Conservation (phyloP, 2,113 vertebrate genomes). For the Callorhinus ursinus region DNA sequence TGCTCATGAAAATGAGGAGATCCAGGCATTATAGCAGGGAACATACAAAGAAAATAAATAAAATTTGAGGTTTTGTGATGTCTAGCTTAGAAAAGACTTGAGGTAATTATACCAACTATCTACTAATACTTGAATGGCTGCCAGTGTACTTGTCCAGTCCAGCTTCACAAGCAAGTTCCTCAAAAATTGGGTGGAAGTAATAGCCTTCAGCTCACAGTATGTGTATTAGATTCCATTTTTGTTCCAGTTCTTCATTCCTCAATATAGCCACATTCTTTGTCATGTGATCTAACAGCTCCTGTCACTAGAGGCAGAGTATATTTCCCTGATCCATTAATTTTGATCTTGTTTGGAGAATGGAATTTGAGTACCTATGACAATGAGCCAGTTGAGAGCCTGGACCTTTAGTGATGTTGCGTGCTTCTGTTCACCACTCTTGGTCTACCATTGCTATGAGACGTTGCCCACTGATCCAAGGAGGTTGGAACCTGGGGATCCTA, state of each 20-base stretch:
- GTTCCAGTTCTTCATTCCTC: background rate
- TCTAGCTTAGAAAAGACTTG: background rate
- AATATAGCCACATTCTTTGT: background rate
- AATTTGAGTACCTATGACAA: background rate
- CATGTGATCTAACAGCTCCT: background rate
- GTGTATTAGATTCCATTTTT: background rate
- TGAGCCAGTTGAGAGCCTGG: background rate
- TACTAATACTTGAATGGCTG: conserved; percentile 1
- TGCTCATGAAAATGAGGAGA: background rate
- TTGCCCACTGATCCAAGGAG: background rate
- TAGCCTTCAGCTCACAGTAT: background rate
- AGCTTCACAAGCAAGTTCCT: background rate
- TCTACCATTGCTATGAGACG: background rate
- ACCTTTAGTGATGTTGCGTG: background rate
- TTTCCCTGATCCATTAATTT: background rate
- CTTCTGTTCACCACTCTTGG: background rate
- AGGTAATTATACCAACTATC: background rate
- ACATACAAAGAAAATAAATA: background rate
- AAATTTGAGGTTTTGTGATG: background rate
- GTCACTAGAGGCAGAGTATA: background rate
- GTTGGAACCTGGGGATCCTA: rapidly evolving
- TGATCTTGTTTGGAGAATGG: background rate
- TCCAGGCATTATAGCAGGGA: background rate
- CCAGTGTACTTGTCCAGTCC: background rate
- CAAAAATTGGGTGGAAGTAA: background rate